These are phyloP conservation scores for Ailuropoda melanoleuca DNA, from an alignment of 2,113 vertebrate genomes.

Conservation along the genomic window DNA sequence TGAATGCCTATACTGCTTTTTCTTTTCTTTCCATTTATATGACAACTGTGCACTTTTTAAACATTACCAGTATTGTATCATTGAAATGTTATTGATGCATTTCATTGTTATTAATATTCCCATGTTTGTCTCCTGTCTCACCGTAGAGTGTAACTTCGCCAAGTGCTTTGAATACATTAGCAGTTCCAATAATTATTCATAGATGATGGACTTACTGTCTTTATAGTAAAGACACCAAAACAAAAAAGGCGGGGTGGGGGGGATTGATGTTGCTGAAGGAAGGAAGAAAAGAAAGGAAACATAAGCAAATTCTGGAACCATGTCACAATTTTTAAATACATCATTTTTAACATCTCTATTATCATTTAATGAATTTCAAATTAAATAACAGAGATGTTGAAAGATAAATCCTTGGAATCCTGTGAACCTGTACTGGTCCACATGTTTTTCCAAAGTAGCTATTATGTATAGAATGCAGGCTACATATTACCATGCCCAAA, in stretches of 20 bases:
- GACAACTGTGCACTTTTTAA: not conserved
- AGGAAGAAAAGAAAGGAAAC: not conserved
- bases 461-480: not conserved
- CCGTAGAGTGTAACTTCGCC: not conserved
- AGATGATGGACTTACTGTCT: not conserved
- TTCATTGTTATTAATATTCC: not conserved
- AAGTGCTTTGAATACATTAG: not conserved
- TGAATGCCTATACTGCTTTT: not conserved
- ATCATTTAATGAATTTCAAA: not conserved
- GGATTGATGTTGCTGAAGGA: not conserved
- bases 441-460: not conserved
- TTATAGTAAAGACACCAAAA: not conserved
- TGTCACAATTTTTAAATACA: not conserved
- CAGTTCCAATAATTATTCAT: not conserved
- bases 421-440: not conserved
- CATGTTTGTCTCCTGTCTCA: not conserved
- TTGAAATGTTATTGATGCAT: not conserved
- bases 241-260: too few relatives aligned
- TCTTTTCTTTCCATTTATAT: not conserved
- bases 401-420: not conserved
- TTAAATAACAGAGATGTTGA: not conserved
- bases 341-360: not conserved
- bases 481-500: not conserved
- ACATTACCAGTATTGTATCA: not conserved
- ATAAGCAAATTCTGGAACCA: not conserved